phyloP scores from a whole-genome alignment of 2,797 vertebrate species.

The Simalia tracyae region DNA sequence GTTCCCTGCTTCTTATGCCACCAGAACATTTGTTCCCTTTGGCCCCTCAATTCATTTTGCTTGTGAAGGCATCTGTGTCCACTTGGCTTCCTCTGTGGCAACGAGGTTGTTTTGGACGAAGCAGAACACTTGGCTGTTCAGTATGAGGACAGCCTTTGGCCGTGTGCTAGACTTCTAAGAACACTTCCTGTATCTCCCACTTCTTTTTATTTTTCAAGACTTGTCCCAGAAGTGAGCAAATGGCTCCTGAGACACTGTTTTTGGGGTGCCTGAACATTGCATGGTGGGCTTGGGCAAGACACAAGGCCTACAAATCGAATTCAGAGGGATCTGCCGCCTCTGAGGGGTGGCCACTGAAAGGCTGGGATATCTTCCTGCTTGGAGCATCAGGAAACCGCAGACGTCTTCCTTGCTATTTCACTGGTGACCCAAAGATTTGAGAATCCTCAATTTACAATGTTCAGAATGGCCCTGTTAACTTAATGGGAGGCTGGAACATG shows the following conservation, averaged over 20 bases:
- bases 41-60: neutral
- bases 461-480: neutral
- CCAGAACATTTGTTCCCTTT: neutral
- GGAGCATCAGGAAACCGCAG: neutral
- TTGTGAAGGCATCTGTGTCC: neutral
- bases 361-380: neutral
- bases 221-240: neutral
- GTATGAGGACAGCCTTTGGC: neutral
- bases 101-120: neutral
- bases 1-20: neutral
- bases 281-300: neutral
- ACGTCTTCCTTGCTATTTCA: neutral
- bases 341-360: neutral
- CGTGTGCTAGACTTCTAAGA: neutral
- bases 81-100: neutral
- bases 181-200: neutral
- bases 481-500: neutral
- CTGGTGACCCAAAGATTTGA: neutral
- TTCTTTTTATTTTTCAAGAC: neutral
- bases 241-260: neutral
- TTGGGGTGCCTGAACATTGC: neutral
- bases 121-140: neutral
- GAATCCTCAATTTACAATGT: neutral
- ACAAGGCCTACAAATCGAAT: neutral
- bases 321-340: neutral